A percentile compares a stretch with the other conserved stretches of the same genome.
phyloP scores from a whole-genome alignment of 2,888 invertebrate genomes.

The Agrotis puta region DNA sequence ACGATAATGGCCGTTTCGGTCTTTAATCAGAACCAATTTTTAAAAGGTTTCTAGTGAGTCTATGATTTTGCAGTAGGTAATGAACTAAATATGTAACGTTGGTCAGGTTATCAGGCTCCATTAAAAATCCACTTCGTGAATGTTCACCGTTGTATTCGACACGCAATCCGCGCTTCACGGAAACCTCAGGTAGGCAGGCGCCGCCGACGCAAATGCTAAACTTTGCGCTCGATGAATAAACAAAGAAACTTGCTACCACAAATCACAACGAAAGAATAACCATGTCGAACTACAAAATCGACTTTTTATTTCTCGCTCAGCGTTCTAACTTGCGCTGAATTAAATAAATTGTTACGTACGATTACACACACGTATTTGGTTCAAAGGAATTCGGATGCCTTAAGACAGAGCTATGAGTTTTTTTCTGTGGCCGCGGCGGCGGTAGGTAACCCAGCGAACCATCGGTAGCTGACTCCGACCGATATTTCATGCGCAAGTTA shows the following conservation, averaged over 20 bases:
- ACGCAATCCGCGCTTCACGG: conserved; percentile 86
- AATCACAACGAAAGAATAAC: conserved; percentile 60
- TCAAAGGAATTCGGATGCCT: conserved; percentile 88
- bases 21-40: conserved; percentile 52
- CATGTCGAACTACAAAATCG: conserved; percentile 61
- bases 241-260: conserved; percentile 65
- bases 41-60: conserved; percentile 53
- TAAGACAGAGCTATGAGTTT: conserved; percentile 82
- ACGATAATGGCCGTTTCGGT: not conserved
- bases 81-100: conserved; percentile 68
- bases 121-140: conserved; percentile 76
- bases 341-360: conserved; percentile 88
- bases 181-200: conserved; percentile 83
- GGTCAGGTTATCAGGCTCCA: conserved; percentile 73
- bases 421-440: conserved; percentile 83
- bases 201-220: conserved; percentile 70
- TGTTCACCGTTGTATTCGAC: conserved; percentile 79
- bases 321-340: conserved; percentile 78
- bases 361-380: conserved; percentile 89
- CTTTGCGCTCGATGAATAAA: conserved; percentile 68
- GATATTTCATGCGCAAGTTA: conserved; percentile 88
- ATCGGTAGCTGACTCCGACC: conserved; percentile 88
- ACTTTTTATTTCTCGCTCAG: conserved; percentile 60
- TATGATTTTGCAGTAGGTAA: conserved; percentile 61
- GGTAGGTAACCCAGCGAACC: conserved; percentile 90